Base-by-base conservation (phyloP, 2,888 invertebrate genomes). In the Cheilosia pagana region DNA sequence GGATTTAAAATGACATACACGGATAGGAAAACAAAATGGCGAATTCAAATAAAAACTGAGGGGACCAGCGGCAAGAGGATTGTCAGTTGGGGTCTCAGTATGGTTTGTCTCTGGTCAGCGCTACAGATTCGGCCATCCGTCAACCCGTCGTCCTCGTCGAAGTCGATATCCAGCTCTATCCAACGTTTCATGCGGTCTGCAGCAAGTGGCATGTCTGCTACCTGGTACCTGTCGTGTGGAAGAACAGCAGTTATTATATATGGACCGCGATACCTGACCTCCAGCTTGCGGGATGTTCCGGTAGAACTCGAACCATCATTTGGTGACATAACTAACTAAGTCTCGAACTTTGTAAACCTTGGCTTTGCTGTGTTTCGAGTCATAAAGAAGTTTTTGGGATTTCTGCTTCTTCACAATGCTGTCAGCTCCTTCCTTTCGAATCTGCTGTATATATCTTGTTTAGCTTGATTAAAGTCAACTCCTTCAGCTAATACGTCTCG, bases 231-330 rank as follows among this genome's bases (percentile, higher is more conserved):
- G 25, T n/a, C n/a, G n/a, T n/a, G n/a, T 25, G 25, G 25, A 25
- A 25, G 25, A 25, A 25, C 43, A 2, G 72, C 23, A 6, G 41
- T 31, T 1, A 72, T 16, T 2, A 52, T 1, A 23, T 63, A 74
- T 6, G 74, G 74, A 12, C 74, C 72, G 8, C 48, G 28, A 25
- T 74, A 63, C 16, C 48, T 63, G 1, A 55, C 25, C 57, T 62
- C 72, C 14, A 62, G 14, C 28, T 52, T 68, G 3, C 67, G 62
- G 4, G 68, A 60, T n/a, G 70, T 62, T 7, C 62, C 68, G 10
- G 68, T 55, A 39, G 50, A 45, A n/a, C 25, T 55, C 5, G 48
- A 19, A 12, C 70, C 28, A 23, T 70, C 55, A 31, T 77, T 77
- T 6, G 62, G 23, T 0, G 31, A 31, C 68, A 70, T 52, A 7